Evolutionary conservation across 2,888 invertebrate species (phyloP).

Genomic region (Perdita meconis): DNA sequence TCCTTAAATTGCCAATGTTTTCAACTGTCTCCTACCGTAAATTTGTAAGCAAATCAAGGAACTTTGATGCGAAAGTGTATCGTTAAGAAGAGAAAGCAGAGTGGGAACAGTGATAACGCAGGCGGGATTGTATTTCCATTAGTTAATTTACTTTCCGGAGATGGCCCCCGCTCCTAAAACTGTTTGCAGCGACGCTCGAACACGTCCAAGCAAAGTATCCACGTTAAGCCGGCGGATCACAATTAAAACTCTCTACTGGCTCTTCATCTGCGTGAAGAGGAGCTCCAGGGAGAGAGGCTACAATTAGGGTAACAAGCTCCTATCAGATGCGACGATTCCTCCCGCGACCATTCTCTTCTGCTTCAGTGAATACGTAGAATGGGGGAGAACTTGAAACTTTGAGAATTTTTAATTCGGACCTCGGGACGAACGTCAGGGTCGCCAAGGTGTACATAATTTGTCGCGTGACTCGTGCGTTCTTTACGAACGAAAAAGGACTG

Average conservation of each 20-base stretch:
- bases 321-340: conserved; percentile 48
- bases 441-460: conserved; percentile 6
- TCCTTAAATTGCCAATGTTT: too few species aligned
- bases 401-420: conserved; percentile 26
- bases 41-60: conserved; percentile 2
- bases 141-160: conserved; percentile 68
- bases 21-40: too few species aligned
- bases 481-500: background rate
- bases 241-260: conserved; percentile 66
- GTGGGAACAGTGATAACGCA: conserved; percentile 28
- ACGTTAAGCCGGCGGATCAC: conserved; percentile 65
- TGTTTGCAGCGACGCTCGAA: conserved; percentile 60
- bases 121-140: conserved; percentile 70
- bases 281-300: conserved; percentile 2
- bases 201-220: conserved; percentile 65
- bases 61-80: conserved; percentile 30
- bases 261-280: conserved; percentile 37
- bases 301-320: conserved; percentile 56
- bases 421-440: too few species aligned
- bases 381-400: conserved; percentile 18
- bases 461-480: background rate
- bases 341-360: conserved; percentile 1
- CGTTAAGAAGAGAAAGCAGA: conserved; percentile 21
- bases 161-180: conserved; percentile 54
- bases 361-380: background rate